Conservation (phyloP, 2,888 invertebrate species). For the Sturmia bella region DNA sequence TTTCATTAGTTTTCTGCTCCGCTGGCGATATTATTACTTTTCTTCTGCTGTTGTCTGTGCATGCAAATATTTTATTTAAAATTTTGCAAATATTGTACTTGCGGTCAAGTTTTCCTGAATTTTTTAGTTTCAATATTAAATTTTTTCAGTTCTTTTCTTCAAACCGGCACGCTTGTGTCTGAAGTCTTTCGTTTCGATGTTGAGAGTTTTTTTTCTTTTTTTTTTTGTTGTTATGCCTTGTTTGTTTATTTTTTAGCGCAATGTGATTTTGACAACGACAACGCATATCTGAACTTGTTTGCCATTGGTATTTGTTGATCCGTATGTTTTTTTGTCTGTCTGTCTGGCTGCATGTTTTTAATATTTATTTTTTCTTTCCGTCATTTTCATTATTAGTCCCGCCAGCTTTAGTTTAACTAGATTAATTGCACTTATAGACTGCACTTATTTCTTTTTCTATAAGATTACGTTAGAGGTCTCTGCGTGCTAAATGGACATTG, state of each 20-base stretch:
- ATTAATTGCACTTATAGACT: slow-evolving; percentile 68
- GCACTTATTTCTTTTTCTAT: background rate
- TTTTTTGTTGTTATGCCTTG: background rate
- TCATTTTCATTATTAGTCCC: slow-evolving; percentile 69
- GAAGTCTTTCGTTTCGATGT: slow-evolving; percentile 65
- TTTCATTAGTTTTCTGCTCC: background rate
- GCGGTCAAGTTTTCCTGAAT: slow-evolving; percentile 64
- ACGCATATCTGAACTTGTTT: slow-evolving; percentile 61
- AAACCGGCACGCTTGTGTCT: slow-evolving; percentile 65
- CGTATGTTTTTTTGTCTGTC: slow-evolving; percentile 17
- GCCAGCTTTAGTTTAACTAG: slow-evolving; percentile 65
- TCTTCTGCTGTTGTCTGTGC: slow-evolving; percentile 19
- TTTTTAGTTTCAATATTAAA: slow-evolving; percentile 51
- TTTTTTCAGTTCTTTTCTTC: slow-evolving; percentile 27
- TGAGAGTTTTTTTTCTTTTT: slow-evolving; percentile 18
- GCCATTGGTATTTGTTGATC: slow-evolving; percentile 30
- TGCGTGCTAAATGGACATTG: slow-evolving; percentile 33
- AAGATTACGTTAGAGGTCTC: background rate
- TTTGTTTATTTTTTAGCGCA: slow-evolving; percentile 33
- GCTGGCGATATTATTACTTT: slow-evolving; percentile 34
- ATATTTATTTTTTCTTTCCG: slow-evolving; percentile 57
- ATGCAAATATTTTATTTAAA: slow-evolving; percentile 14
- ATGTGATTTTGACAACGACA: slow-evolving; percentile 59
- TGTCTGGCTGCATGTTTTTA: slow-evolving; percentile 22
- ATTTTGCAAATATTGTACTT: slow-evolving; percentile 53